Percentiles rank a stretch among this genome's conserved stretches.
These are phyloP conservation scores for Taenaris catops DNA, from an alignment of 2,888 invertebrate species.

Conservation along the genomic window DNA sequence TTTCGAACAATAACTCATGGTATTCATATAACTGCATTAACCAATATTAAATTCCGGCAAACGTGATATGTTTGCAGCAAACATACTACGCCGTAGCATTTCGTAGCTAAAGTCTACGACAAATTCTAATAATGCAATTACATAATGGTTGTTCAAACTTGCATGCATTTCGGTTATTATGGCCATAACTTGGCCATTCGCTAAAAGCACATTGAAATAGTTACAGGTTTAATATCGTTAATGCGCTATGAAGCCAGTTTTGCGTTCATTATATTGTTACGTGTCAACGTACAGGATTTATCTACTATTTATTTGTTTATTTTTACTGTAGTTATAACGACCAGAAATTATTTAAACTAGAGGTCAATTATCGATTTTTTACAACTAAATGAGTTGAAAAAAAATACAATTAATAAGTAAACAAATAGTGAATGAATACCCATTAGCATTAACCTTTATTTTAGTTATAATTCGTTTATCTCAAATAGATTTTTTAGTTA, in stretches of 20 bases:
- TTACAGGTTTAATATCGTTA: slow-evolving; percentile 22
- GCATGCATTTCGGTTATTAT: slow-evolving; percentile 26
- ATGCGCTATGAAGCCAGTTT: slow-evolving; percentile 11
- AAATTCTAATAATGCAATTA: slow-evolving; percentile 25
- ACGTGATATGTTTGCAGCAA: slow-evolving; percentile 14
- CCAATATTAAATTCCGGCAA: slow-evolving; percentile 14
- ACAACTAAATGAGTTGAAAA: too few species aligned
- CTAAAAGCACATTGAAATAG: slow-evolving; percentile 23
- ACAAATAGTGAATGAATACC: slow-evolving; percentile 3
- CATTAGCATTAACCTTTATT: too few species aligned
- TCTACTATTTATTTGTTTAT: too few species aligned
- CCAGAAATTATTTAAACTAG: too few species aligned
- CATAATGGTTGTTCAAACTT: slow-evolving; percentile 24
- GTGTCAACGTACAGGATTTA: too few species aligned
- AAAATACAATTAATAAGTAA: not conserved
- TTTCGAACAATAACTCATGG: too few species aligned
- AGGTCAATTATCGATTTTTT: too few species aligned
- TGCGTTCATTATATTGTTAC: too few species aligned
- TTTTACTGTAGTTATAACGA: too few species aligned
- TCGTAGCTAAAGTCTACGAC: slow-evolving; percentile 20
- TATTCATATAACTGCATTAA: slow-evolving; percentile 1
- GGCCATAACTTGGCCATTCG: slow-evolving; percentile 24
- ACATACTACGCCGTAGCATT: slow-evolving; percentile 12
- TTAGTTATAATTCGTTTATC: too few species aligned
- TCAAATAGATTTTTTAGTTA: too few species aligned